phyloP scores from a whole-genome alignment of 2,797 vertebrate genomes.

The Lophotriccus pileatus region DNA sequence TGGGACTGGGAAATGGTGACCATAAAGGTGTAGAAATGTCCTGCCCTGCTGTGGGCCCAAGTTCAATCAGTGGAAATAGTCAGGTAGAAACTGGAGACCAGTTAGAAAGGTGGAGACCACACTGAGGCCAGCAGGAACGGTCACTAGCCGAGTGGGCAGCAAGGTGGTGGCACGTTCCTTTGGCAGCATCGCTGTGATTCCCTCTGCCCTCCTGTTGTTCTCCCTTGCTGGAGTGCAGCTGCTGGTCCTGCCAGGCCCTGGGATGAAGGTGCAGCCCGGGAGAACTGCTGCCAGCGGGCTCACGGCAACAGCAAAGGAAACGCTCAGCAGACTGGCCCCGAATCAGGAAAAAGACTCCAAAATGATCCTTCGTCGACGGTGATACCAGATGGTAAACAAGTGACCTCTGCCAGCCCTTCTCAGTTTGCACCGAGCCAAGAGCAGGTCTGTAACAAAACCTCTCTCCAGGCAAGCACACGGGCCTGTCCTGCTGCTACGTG shows the following conservation, averaged over 20 bases:
- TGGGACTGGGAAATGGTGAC: slow-evolving; percentile 62
- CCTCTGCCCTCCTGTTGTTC: background rate
- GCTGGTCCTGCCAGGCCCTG: background rate
- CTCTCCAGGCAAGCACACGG: background rate
- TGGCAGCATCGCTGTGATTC: background rate
- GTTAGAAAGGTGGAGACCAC: background rate
- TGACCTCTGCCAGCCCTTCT: slow-evolving; percentile 38
- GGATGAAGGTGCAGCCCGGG: background rate
- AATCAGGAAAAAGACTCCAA: background rate
- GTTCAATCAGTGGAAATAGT: background rate
- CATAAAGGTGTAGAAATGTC: background rate
- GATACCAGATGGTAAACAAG: slow-evolving; percentile 3
- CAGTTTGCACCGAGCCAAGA: background rate
- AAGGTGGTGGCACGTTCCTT: background rate
- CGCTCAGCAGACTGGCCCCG: background rate
- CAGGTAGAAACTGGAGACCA: background rate
- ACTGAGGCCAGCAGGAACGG: background rate
- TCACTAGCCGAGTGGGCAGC: background rate
- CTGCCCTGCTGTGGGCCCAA: background rate
- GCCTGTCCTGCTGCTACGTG: background rate
- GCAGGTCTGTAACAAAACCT: background rate
- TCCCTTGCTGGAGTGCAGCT: background rate
- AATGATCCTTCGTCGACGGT: background rate
- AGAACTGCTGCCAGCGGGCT: background rate
- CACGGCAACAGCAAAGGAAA: background rate